phyloP scores from a whole-genome alignment of 2,888 invertebrate genomes.

The Apamea crenata region DNA sequence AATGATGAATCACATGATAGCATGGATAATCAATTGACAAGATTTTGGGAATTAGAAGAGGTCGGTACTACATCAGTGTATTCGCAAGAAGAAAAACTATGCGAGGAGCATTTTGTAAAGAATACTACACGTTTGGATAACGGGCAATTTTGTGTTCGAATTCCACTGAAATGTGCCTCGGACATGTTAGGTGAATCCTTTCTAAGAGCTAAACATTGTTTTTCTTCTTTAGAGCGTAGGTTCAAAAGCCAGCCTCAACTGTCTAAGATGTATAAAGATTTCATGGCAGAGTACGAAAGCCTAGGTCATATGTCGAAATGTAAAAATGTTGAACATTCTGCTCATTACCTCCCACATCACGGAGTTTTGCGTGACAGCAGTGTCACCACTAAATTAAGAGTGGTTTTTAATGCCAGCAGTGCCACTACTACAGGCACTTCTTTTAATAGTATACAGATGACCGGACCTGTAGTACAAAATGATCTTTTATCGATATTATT shows the following conservation, averaged over 20 bases:
- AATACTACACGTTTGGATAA: background rate
- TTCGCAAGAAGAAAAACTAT: background rate
- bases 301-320: too few relatives aligned
- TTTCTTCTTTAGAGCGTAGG: background rate
- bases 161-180: background rate
- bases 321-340: too few relatives aligned
- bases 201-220: background rate
- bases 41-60: background rate
- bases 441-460: background rate
- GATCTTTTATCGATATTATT: background rate
- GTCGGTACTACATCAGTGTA: background rate
- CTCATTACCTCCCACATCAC: background rate
- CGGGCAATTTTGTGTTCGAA: background rate
- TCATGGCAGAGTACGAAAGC: too few relatives aligned
- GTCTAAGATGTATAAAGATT: too few relatives aligned
- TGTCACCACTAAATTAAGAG: background rate
- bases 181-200: background rate
- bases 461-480: background rate
- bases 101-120: background rate
- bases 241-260: background rate
- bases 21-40: background rate
- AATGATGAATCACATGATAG: background rate
- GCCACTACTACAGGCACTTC: background rate
- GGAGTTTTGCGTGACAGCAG: background rate
- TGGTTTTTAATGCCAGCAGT: background rate